phyloP scores from a whole-genome alignment of 2,113 vertebrate species.

The Rafetus swinhoei region DNA sequence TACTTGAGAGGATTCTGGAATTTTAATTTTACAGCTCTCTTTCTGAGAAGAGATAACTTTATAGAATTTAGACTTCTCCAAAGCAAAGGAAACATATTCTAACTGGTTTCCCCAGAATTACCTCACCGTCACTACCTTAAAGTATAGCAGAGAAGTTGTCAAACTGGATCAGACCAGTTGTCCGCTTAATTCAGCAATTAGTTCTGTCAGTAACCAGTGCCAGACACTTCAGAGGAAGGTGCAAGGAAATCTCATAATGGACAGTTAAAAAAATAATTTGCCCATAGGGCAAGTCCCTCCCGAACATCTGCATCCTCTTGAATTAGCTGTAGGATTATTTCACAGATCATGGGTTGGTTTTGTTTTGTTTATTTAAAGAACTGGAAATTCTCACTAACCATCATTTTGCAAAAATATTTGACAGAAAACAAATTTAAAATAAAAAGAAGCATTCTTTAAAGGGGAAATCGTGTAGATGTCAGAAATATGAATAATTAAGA shows the following conservation, averaged over 20 bases:
- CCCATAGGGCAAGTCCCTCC: background rate
- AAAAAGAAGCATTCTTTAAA: background rate
- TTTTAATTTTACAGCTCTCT: background rate
- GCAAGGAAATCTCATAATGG: accelerated
- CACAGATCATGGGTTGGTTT: background rate
- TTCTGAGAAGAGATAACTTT: conserved; percentile 9
- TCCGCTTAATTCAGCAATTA: background rate
- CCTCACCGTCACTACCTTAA: accelerated
- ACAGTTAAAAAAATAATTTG: background rate
- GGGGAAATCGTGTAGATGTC: background rate
- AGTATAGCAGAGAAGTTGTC: background rate
- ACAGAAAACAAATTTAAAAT: background rate
- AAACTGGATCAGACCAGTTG: background rate
- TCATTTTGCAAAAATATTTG: background rate
- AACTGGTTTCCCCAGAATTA: background rate
- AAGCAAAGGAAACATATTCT: background rate
- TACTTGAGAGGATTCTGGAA: background rate
- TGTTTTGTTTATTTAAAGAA: background rate
- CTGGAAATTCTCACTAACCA: background rate
- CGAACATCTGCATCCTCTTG: background rate
- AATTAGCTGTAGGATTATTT: background rate
- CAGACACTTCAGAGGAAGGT: background rate
- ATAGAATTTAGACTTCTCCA: background rate
- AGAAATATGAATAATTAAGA: background rate
- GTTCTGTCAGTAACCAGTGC: background rate